phyloP scores from a whole-genome alignment of 1,140 invertebrate species.

The Drosophila varians region DNA sequence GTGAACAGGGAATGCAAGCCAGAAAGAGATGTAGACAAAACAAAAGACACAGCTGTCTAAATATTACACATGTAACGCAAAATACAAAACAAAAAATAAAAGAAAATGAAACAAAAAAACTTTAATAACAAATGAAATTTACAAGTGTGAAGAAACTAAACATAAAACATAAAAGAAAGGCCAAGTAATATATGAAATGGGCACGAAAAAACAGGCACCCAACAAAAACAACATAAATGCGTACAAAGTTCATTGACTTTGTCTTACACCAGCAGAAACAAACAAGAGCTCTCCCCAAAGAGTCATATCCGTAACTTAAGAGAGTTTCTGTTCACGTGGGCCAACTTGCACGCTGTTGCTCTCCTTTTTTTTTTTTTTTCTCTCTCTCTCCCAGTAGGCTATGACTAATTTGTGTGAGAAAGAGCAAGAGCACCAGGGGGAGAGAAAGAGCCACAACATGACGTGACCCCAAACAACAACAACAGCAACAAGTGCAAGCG shows the following conservation, averaged over 20 bases:
- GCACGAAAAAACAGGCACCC: conserved; percentile 37
- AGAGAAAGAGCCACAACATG: conserved; percentile 34
- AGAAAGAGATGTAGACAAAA: conserved; percentile 16
- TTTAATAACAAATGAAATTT: conserved; percentile 26
- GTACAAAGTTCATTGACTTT: conserved; percentile 82
- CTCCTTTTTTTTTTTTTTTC: neutral
- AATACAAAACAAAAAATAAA: conserved; percentile 2
- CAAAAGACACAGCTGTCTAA: conserved; percentile 58
- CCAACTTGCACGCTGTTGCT: conserved; percentile 5
- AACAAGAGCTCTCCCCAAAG: conserved; percentile 15
- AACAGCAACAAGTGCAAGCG: conserved; percentile 78
- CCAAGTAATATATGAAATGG: conserved; percentile 43
- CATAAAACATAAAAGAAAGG: conserved; percentile 53
- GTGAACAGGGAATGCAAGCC: neutral
- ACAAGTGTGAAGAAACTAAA: conserved; percentile 66
- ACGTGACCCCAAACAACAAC: conserved; percentile 77
- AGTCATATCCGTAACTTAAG: conserved; percentile 2
- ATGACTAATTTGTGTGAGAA: conserved; percentile 61
- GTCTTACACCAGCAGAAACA: conserved; percentile 53
- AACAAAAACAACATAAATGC: conserved; percentile 53
- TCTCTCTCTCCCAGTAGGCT: conserved; percentile 9
- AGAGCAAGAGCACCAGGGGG: conserved; percentile 3
- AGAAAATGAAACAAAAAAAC: neutral
- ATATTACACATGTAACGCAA: conserved; percentile 69
- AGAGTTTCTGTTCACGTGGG: conserved; percentile 2